Conservation (phyloP, 23 tunicate genomes). For the Ascidia mentula region DNA sequence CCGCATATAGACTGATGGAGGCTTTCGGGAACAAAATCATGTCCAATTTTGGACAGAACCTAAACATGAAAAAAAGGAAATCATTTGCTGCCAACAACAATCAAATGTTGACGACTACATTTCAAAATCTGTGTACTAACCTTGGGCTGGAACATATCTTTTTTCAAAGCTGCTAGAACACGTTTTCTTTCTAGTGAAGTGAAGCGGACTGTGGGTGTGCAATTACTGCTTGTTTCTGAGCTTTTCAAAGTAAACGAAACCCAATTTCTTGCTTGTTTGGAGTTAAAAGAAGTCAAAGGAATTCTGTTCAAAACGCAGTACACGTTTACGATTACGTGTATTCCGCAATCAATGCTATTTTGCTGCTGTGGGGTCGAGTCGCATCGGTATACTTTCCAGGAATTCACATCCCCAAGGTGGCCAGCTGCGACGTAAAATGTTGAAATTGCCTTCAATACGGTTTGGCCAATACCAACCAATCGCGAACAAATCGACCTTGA, state of each 20-base stretch:
- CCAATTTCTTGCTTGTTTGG: too few relatives aligned
- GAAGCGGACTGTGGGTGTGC: background rate
- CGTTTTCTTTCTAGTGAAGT: background rate
- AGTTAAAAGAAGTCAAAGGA: background rate
- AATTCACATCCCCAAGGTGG: background rate
- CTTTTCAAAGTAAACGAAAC: background rate
- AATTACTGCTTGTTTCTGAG: background rate
- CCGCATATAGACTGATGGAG: slow-evolving; percentile 4
- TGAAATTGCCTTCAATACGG: too few relatives aligned
- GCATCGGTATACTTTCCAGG: background rate
- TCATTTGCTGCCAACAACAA: too few relatives aligned
- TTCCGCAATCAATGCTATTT: background rate
- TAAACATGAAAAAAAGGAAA: background rate
- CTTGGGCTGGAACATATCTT: background rate
- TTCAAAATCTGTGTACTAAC: background rate
- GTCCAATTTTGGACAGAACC: background rate
- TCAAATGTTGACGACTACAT: background rate
- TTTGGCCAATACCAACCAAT: background rate
- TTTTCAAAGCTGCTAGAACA: background rate
- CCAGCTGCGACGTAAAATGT: background rate
- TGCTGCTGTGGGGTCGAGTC: background rate
- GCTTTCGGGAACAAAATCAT: background rate
- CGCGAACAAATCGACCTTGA: background rate
- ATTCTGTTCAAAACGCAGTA: too few relatives aligned
- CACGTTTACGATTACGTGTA: background rate